phyloP scores from a whole-genome alignment of 2,113 vertebrate species.

The Pongo abelii region DNA sequence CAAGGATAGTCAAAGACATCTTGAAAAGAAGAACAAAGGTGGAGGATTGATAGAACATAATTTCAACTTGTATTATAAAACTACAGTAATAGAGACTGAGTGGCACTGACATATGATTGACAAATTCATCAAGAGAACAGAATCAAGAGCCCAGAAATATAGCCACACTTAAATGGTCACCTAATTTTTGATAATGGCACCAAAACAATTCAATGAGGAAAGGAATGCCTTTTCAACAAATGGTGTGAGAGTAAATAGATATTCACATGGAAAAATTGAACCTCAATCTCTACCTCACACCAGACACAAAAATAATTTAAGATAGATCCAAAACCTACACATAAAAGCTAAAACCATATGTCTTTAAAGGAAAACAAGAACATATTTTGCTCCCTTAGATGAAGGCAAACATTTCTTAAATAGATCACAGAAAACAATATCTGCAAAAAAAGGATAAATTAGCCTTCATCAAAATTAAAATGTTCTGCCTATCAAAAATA shows the following conservation, averaged over 20 bases:
- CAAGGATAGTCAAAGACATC: neutral
- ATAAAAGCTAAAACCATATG: neutral
- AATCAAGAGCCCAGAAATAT: neutral
- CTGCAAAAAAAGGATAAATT: neutral
- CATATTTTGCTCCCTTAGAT: neutral
- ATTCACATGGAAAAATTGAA: neutral
- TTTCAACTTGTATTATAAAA: constrained; percentile 25
- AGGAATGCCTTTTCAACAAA: neutral
- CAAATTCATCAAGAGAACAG: neutral
- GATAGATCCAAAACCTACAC: neutral
- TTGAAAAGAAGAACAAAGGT: constrained; percentile 11
- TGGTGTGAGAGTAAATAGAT: neutral
- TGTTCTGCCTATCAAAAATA: too few species aligned
- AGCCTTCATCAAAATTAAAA: neutral
- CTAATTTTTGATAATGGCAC: neutral
- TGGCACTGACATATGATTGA: neutral
- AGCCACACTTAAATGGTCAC: neutral
- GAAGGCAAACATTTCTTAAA: neutral
- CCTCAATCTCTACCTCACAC: neutral
- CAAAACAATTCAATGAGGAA: neutral
- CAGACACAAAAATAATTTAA: neutral
- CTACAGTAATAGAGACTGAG: neutral
- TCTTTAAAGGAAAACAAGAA: neutral
- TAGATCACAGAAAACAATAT: neutral
- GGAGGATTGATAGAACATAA: neutral